Evolutionary conservation across 2,888 invertebrate genomes (phyloP).

Genomic region (Perithous albicinctus): DNA sequence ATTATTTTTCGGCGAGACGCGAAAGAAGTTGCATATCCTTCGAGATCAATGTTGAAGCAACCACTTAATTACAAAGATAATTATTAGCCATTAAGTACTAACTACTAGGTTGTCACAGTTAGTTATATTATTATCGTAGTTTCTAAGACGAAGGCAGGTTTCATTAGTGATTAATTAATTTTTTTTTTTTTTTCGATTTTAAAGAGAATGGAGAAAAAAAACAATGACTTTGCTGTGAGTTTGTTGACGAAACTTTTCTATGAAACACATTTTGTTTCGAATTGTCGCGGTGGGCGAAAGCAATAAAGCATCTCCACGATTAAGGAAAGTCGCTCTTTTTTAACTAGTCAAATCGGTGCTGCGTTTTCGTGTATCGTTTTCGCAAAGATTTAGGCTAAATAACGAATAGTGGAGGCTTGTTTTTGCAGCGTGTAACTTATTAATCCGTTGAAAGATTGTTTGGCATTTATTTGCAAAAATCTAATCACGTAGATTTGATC

Average conservation of each 20-base stretch:
- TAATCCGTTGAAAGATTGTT: too few relatives aligned
- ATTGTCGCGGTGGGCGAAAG: slow-evolving; percentile 51
- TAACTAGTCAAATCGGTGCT: too few relatives aligned
- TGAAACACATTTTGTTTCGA: slow-evolving; percentile 40
- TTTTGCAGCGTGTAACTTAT: too few relatives aligned
- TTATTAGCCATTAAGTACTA: slow-evolving; percentile 72
- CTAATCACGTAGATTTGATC: too few relatives aligned
- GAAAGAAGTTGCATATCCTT: slow-evolving; percentile 78
- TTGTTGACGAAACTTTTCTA: slow-evolving; percentile 54
- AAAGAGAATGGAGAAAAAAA: slow-evolving; percentile 42
- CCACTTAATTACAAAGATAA: slow-evolving; percentile 73
- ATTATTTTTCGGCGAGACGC: slow-evolving; percentile 65
- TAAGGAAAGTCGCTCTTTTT: too few relatives aligned
- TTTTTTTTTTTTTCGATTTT: too few relatives aligned
- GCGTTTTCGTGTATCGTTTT: too few relatives aligned
- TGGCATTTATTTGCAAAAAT: too few relatives aligned
- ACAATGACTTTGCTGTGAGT: slow-evolving; percentile 70
- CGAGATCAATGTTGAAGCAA: slow-evolving; percentile 69
- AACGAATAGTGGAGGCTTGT: too few relatives aligned
- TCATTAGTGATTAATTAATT: slow-evolving; percentile 63
- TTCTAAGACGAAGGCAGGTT: slow-evolving; percentile 66
- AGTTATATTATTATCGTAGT: slow-evolving; percentile 65
- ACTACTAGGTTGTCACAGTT: slow-evolving; percentile 59
- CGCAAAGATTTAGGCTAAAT: too few relatives aligned
- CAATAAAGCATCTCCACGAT: slow-evolving; percentile 54